Conservation (phyloP, 2,113 vertebrate genomes). For the Ascaphus truei region DNA sequence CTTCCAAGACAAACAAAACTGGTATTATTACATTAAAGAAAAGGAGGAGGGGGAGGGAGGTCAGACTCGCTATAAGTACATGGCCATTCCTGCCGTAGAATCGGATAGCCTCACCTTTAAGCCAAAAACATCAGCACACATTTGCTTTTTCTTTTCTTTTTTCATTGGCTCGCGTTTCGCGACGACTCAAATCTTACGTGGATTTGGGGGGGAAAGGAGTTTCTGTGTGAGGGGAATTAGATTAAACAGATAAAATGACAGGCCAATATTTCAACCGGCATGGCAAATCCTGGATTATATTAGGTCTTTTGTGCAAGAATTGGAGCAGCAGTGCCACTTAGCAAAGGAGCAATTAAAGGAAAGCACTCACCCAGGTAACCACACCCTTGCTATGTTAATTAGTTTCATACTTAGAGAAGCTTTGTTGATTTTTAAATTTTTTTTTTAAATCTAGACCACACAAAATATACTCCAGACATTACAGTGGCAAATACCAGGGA, state of each 20-base stretch:
- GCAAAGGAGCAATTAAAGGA: not conserved
- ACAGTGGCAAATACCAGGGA: not conserved
- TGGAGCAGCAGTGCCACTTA: rapidly evolving
- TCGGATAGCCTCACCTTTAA: constrained; percentile 54
- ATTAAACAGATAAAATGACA: constrained; percentile 73
- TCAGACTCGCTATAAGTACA: constrained; percentile 15
- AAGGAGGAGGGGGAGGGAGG: not conserved
- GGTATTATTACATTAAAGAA: constrained; percentile 11
- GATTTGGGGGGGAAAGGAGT: constrained; percentile 68
- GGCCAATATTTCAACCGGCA: constrained; percentile 65
- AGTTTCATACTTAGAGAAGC: not conserved
- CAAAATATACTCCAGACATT: not conserved
- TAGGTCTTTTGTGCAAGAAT: constrained; percentile 43
- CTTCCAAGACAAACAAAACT: constrained; percentile 50
- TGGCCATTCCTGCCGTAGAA: constrained; percentile 38
- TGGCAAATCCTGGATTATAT: constrained; percentile 64
- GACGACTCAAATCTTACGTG: constrained; percentile 60
- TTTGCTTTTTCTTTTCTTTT: constrained; percentile 67
- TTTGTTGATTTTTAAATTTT: too few species aligned
- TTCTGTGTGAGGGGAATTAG: constrained; percentile 74
- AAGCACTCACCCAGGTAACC: not conserved
- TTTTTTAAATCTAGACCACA: not conserved
- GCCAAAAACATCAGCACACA: constrained; percentile 59
- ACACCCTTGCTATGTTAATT: not conserved
- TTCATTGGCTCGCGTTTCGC: constrained; percentile 64